Conservation (phyloP, 2,888 invertebrate species). For the Cheilosia impressa region DNA sequence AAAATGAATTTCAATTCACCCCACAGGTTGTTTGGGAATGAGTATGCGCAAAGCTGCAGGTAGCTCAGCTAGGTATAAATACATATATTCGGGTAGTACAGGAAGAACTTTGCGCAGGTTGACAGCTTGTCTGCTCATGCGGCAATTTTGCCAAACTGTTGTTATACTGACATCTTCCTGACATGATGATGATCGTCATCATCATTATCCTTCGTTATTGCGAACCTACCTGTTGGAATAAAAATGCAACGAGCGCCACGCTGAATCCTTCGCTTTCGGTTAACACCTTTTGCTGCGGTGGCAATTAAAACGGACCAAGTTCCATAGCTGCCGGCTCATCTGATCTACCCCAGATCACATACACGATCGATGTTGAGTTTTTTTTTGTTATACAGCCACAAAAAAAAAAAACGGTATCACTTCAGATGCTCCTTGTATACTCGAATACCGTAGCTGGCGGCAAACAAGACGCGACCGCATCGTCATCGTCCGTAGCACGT, state of each 20-base stretch:
- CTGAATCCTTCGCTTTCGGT: conserved; percentile 54
- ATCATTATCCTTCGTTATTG: conserved; percentile 69
- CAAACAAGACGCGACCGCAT: conserved; percentile 47
- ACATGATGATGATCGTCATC: conserved; percentile 63
- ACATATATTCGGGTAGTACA: not conserved
- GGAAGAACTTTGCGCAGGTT: conserved; percentile 40
- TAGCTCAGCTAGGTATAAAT: conserved; percentile 9
- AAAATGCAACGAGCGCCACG: conserved; percentile 35
- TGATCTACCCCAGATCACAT: conserved; percentile 48
- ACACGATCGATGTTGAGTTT: conserved; percentile 29
- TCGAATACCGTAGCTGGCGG: conserved; percentile 39
- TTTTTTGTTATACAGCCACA: not conserved
- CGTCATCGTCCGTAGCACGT: conserved; percentile 50
- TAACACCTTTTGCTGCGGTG: conserved; percentile 67
- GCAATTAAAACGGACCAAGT: conserved; percentile 73
- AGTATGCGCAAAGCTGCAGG: conserved; percentile 42
- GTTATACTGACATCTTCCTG: conserved; percentile 52
- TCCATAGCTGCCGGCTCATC: conserved; percentile 67
- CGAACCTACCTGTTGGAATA: conserved; percentile 37
- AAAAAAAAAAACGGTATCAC: conserved; percentile 48
- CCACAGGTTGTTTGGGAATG: too few relatives aligned
- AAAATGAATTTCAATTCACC: conserved; percentile 24
- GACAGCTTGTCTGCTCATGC: conserved; percentile 51
- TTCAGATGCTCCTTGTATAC: conserved; percentile 50
- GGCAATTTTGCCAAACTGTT: conserved; percentile 57